Percentiles rank a stretch among this genome's conserved stretches.
Conservation (phyloP, 2,888 invertebrate species). For the Heliconius erato region DNA sequence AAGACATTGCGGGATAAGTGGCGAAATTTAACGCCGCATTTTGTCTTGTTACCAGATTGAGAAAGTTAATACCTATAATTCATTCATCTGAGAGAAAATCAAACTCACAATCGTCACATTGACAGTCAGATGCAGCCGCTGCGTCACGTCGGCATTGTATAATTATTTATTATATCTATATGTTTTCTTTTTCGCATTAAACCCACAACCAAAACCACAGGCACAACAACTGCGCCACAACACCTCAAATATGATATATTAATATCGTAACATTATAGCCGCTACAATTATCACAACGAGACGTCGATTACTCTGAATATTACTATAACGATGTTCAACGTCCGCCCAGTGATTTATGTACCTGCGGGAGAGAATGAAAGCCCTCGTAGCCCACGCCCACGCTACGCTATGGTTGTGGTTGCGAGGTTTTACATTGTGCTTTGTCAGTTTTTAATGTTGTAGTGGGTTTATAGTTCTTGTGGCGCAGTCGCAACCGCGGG, state of each 20-base stretch:
- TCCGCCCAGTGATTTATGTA: conserved; percentile 30
- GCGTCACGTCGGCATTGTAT: no score
- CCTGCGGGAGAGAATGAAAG: conserved; percentile 32
- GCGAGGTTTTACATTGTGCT: background rate
- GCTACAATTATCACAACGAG: conserved; percentile 31
- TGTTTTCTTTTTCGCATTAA: background rate
- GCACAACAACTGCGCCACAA: background rate
- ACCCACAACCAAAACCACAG: background rate
- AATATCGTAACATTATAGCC: conserved; percentile 17
- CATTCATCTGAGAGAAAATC: no score
- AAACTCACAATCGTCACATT: background rate
- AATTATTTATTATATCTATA: no score
- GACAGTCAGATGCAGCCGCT: background rate
- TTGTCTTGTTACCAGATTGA: background rate
- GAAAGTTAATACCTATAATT: no score
- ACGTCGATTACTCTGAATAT: conserved; percentile 30
- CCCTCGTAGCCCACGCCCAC: conserved; percentile 26
- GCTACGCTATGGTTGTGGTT: background rate
- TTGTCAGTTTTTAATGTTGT: conserved; percentile 9
- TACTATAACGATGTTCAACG: conserved; percentile 32
- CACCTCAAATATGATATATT: conserved; percentile 1
- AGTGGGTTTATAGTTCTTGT: background rate
- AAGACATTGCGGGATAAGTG: background rate
- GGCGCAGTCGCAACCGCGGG: background rate
- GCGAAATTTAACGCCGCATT: background rate